These are phyloP conservation scores for Bombycilla garrulus DNA, from an alignment of 2,113 vertebrate species.

Conservation along the genomic window DNA sequence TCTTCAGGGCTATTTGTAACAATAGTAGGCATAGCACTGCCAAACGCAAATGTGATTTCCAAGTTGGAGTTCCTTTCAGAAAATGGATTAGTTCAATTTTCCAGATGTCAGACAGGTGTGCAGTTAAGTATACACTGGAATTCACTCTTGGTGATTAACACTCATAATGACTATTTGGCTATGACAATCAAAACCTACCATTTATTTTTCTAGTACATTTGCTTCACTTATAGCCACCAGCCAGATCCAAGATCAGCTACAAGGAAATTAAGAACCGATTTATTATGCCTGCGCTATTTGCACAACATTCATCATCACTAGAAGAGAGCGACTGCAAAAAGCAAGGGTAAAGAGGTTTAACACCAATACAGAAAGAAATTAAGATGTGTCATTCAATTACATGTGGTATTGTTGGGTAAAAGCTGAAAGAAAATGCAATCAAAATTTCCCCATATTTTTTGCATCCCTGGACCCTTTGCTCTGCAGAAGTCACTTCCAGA, in stretches of 20 bases:
- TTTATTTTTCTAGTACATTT: conserved; percentile 67
- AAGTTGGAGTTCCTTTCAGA: conserved; percentile 56
- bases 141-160: conserved; percentile 59
- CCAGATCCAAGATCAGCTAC: conserved; percentile 49
- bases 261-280: conserved; percentile 70
- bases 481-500: neutral
- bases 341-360: conserved; percentile 48
- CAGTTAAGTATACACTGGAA: conserved; percentile 65
- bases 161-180: conserved; percentile 57
- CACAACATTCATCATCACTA: conserved; percentile 61
- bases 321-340: conserved; percentile 55
- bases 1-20: conserved; percentile 63
- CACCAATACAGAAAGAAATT: conserved; percentile 43
- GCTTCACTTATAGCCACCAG: conserved; percentile 50
- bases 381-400: conserved; percentile 38
- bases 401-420: neutral
- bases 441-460: neutral
- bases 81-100: conserved; percentile 73
- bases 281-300: conserved; percentile 56
- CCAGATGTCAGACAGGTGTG: conserved; percentile 70
- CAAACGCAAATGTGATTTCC: conserved; percentile 47
- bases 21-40: conserved; percentile 43
- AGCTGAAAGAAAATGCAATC: conserved; percentile 11
- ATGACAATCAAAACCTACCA: conserved; percentile 57
- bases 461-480: neutral